phyloP scores from a whole-genome alignment of 2,888 invertebrate genomes.

The Bursaphelenchus okinawaensis region DNA sequence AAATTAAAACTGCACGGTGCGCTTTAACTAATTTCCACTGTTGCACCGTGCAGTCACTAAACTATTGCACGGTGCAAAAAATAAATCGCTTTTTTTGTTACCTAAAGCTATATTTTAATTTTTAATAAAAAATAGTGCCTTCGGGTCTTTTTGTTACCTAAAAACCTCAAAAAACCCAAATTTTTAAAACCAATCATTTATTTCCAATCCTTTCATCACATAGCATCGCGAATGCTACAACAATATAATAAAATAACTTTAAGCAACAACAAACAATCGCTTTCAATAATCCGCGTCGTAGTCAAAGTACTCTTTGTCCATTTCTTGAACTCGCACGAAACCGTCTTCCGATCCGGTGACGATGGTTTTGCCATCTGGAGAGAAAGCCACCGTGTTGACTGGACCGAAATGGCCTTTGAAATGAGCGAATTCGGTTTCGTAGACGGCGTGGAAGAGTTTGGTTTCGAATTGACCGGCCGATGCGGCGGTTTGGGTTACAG shows the following conservation, averaged over 20 bases:
- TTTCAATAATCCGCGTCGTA: conserved; percentile 77
- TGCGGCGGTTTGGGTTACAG: conserved; percentile 81
- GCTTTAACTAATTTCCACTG: background rate
- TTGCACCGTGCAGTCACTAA: background rate
- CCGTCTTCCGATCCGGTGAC: conserved; percentile 98
- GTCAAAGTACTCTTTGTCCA: conserved; percentile 84
- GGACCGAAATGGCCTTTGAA: conserved; percentile 97
- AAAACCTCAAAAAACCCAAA: no score
- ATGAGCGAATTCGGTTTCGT: conserved; percentile 91
- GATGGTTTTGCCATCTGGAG: conserved; percentile 90
- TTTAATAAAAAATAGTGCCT: no score
- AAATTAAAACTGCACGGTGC: background rate
- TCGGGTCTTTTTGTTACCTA: no score
- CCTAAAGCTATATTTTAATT: no score
- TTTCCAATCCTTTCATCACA: background rate
- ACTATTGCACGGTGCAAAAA: background rate
- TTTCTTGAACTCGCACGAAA: conserved; percentile 87
- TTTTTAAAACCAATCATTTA: no score
- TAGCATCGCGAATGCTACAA: no score
- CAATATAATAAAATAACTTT: background rate
- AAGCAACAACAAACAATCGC: background rate
- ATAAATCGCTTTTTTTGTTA: no score
- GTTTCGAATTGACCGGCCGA: conserved; percentile 94
- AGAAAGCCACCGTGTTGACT: conserved; percentile 94
- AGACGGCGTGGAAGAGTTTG: conserved; percentile 85